Evolutionary conservation across 1,140 invertebrate species (phyloP), one percentile per base, ranked within the genome.

Genomic region (Notospermus geniculatus): DNA sequence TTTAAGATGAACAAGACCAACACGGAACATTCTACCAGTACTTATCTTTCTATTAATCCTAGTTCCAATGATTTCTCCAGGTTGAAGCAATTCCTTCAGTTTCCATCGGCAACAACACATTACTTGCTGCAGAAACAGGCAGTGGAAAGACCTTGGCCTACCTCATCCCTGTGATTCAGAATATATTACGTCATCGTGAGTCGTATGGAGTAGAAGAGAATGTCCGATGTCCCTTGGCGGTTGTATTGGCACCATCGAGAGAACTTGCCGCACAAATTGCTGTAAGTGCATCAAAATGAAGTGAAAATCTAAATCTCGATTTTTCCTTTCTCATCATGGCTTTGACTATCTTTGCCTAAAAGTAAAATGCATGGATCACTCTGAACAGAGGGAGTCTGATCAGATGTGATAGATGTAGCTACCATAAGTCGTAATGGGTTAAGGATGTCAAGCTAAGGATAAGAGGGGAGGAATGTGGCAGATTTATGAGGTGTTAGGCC

Each of bases 111-210:
- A 72, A 83, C 52, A 91, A 93, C 82, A 85, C 87, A 0, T 70
- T 93, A 0, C 82, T 95, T 58, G 88, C 91, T 4, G 91, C 93
- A 7, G 93, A 97, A 83, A 96, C 93, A 36, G 73, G 95, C 1
- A 94, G 91, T 84, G 95, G 95, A 0, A 98, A 98, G 83, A 95
- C 93, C 1, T 70, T 95, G 1, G 87, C 92, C 0, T 97, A 93
- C 82, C 82, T 96, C 29, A 67, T 93, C 39, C 95, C 95, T 1
- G 82, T 97, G 17, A 77, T 97, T 52, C 83, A 93, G 71, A 83
- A 88, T 68, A 82, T 93, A 36, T 62, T 88, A 1, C 30, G 80
- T 27, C 85, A 82, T 73, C 87, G 88, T 66, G 57, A 67, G 28
- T 39, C 54, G 19, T 67, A 78, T 23, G 58, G 25, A 25, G 54